A percentile compares a stretch with the other conserved stretches of the same genome.
Conservation (phyloP, 2,797 vertebrate species). For the Alauda arvensis region DNA sequence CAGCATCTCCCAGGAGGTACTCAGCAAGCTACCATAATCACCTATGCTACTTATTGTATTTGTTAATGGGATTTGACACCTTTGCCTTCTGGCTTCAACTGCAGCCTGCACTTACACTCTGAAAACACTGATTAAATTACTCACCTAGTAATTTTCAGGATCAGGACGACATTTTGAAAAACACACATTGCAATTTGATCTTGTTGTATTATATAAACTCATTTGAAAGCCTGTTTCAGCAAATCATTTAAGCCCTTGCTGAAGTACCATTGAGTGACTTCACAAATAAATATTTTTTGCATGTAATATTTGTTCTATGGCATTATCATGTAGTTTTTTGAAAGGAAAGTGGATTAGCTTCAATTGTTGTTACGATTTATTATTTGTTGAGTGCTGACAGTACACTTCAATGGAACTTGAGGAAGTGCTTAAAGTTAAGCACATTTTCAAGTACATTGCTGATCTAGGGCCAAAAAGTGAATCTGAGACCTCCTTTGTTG, state of each 20-base stretch:
- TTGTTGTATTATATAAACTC: constrained; percentile 17
- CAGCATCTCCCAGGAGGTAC: constrained; percentile 60
- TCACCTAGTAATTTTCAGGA: constrained; percentile 42
- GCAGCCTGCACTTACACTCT: constrained; percentile 4
- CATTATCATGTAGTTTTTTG: constrained; percentile 29
- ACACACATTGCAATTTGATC: constrained; percentile 33
- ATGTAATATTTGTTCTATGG: constrained; percentile 26
- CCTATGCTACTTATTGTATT: constrained; percentile 24
- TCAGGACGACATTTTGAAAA: constrained; percentile 17
- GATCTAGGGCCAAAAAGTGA: constrained; percentile 51
- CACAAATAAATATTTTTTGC: constrained; percentile 32
- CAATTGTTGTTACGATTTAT: constrained; percentile 16
- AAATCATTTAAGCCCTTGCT: constrained; percentile 7
- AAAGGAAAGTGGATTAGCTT: constrained; percentile 49
- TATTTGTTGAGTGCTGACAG: constrained; percentile 58
- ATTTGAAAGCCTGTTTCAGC: constrained; percentile 8
- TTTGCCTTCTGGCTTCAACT: constrained; percentile 35
- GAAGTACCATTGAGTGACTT: constrained; percentile 34
- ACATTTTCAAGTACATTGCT: constrained; percentile 45
- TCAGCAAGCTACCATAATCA: constrained; percentile 2
- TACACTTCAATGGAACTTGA: constrained; percentile 45
- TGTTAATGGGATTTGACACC: constrained; percentile 57
- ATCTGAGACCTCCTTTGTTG: constrained; percentile 34
- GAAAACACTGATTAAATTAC: constrained; percentile 49
- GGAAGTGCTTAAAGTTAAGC: constrained; percentile 60